These are phyloP conservation scores for Pandemis heparana DNA, from an alignment of 2,888 invertebrate species.

Conservation along the genomic window DNA sequence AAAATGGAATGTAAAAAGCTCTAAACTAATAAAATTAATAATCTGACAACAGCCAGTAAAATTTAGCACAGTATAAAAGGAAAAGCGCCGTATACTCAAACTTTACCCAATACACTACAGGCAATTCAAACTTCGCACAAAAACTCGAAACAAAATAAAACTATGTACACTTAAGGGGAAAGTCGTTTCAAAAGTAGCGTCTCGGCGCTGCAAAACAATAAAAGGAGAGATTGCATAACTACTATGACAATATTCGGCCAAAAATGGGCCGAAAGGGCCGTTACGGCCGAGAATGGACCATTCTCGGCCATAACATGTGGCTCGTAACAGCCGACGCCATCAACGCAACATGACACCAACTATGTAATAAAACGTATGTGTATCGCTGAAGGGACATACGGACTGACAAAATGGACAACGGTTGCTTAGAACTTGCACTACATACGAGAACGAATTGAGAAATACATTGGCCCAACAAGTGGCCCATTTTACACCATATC, in stretches of 20 bases:
- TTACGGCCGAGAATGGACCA: constrained; percentile 47
- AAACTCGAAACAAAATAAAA: constrained; percentile 18
- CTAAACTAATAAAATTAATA: neutral
- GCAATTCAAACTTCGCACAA: constrained; percentile 5
- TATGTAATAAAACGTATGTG: constrained; percentile 49
- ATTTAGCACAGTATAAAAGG: constrained; percentile 1
- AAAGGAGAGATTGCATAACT: constrained; percentile 31
- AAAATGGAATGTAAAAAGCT: too few relatives aligned
- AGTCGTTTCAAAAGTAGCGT: constrained; percentile 14
- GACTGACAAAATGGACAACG: neutral
- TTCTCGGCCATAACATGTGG: constrained; percentile 44
- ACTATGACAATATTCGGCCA: constrained; percentile 44
- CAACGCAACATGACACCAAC: constrained; percentile 50
- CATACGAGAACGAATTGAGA: too few relatives aligned
- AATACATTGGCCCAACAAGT: too few relatives aligned
- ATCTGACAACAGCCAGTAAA: neutral
- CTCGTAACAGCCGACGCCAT: constrained; percentile 44
- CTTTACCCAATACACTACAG: neutral
- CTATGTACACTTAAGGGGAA: constrained; percentile 29
- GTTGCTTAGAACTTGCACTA: neutral
- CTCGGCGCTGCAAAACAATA: constrained; percentile 33
- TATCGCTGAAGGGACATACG: constrained; percentile 36
- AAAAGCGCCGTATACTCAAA: neutral
- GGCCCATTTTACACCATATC: too few relatives aligned
- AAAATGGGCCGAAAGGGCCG: constrained; percentile 39